Evolutionary conservation across 2,797 vertebrate genomes (phyloP), one percentile per base, ranked within the genome.

Genomic region (Spondyliosoma cantharus): DNA sequence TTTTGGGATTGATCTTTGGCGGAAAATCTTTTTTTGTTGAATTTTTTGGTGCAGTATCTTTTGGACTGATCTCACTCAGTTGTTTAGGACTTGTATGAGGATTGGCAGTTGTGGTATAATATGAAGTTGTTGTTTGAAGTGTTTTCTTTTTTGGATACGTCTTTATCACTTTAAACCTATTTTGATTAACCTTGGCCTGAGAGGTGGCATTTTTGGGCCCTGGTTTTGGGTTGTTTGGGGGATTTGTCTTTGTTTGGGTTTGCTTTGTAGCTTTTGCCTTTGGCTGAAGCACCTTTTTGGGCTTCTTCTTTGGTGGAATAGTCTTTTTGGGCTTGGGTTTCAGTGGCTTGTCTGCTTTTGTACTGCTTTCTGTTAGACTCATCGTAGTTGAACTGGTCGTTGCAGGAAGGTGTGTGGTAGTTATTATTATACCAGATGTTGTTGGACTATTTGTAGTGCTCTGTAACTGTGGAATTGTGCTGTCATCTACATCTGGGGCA

Each of bases 251-350:
- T 72, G 54, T 76, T 68, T 60, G 67, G 9, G 27, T 54, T 54
- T 84, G 67, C 69, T 90, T 92, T 63, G 59, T 74, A 60, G 69
- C 27, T 78, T 80, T 84, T 29, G 37, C 58, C 27, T 75, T 86
- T 66, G 69, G 45, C 16, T 15, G 45, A 16, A 46, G 54, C 37
- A 76, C 76, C 46, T 85, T 83, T 61, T 78, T 87, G 20, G 77
- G n/a, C 27, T 42, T 80, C 4, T 32, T 67, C 50, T 88, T 91
- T 25, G 49, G 22, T 45, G 70, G 27, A 27, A 60, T 63, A 16
- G 58, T 81, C 65, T 89, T 88, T 68, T 90, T 74, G 22, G 81
- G 71, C 61, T 89, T 91, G 2, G 71, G 29, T 73, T 86, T 85
- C 8, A 45, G 11, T 0, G 14, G 50, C 0, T 7, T 32, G 3